phyloP scores from a whole-genome alignment of 2,113 vertebrate species.

The Ctenomys sociabilis region DNA sequence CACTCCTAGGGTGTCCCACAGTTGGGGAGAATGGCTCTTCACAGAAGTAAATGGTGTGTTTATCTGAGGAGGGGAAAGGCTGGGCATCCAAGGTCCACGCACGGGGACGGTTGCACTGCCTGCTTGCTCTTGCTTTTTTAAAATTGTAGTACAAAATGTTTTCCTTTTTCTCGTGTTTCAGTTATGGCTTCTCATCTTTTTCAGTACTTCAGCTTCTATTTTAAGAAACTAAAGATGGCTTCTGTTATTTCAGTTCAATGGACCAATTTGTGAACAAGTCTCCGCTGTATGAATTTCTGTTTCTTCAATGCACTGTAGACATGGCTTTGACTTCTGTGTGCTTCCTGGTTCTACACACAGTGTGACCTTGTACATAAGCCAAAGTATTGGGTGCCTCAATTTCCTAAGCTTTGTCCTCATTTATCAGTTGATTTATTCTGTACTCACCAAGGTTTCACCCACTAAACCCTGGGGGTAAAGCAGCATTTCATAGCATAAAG shows the following conservation, averaged over 20 bases:
- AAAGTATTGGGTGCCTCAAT: slow-evolving; percentile 43
- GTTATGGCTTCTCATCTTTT: slow-evolving; percentile 22
- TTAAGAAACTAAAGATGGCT: slow-evolving; percentile 37
- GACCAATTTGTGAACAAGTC: slow-evolving; percentile 57
- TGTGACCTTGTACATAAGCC: slow-evolving; percentile 17
- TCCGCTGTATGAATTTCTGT: slow-evolving; percentile 48
- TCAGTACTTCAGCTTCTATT: slow-evolving; percentile 1
- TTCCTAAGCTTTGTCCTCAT: slow-evolving; percentile 54
- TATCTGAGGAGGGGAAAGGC: background rate
- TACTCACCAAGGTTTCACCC: slow-evolving; percentile 29
- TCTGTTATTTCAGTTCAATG: slow-evolving; percentile 52
- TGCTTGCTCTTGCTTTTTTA: slow-evolving; percentile 13
- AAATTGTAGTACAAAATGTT: background rate
- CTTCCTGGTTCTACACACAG: slow-evolving; percentile 59
- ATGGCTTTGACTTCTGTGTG: slow-evolving; percentile 40
- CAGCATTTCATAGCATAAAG: slow-evolving; percentile 52
- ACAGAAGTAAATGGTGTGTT: background rate
- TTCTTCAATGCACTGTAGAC: background rate
- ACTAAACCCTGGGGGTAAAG: slow-evolving; percentile 52
- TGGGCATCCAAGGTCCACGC: background rate
- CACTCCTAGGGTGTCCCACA: background rate
- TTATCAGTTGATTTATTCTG: slow-evolving; percentile 60
- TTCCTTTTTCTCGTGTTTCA: slow-evolving; percentile 18
- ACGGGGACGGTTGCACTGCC: no score
- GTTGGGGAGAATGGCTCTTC: background rate